Evolutionary conservation across 2,888 invertebrate species (phyloP).

Genomic region (Zygogramma bicolorata): DNA sequence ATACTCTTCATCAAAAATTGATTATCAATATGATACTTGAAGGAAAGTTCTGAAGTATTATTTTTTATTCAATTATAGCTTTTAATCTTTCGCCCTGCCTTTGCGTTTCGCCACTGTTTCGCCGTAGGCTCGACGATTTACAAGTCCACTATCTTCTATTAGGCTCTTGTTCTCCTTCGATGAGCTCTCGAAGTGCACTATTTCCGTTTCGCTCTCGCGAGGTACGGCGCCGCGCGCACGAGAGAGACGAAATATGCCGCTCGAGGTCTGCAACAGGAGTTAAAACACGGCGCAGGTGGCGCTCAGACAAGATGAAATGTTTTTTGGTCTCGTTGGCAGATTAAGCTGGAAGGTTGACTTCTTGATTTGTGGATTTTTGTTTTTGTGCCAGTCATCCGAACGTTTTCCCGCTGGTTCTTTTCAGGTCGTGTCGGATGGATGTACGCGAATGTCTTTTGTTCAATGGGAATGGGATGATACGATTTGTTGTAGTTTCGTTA

Average conservation of each 20-base stretch:
- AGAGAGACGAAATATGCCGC: conserved; percentile 25
- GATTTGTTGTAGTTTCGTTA: no score
- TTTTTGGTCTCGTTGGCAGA: conserved; percentile 35
- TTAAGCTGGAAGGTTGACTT: conserved; percentile 36
- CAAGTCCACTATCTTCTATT: conserved; percentile 51
- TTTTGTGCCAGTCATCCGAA: conserved; percentile 16
- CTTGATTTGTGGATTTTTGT: conserved; percentile 33
- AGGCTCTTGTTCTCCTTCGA: conserved; percentile 41
- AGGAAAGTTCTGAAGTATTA: no score
- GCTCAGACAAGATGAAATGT: conserved; percentile 40
- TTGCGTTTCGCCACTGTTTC: conserved; percentile 6
- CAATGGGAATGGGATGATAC: neutral
- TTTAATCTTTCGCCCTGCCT: neutral
- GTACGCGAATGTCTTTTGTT: neutral
- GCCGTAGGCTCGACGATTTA: conserved; percentile 52
- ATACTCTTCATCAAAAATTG: no score
- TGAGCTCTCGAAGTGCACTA: conserved; percentile 18
- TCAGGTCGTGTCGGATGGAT: neutral
- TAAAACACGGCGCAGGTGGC: conserved; percentile 42
- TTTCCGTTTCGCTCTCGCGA: conserved; percentile 15
- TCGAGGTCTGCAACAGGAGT: conserved; percentile 22
- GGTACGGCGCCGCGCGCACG: neutral
- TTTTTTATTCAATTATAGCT: neutral
- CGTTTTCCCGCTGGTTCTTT: conserved; percentile 11
- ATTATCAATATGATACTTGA: no score